Evolutionary conservation across 2,113 vertebrate genomes (phyloP).

Genomic region (Cyanistes caeruleus): DNA sequence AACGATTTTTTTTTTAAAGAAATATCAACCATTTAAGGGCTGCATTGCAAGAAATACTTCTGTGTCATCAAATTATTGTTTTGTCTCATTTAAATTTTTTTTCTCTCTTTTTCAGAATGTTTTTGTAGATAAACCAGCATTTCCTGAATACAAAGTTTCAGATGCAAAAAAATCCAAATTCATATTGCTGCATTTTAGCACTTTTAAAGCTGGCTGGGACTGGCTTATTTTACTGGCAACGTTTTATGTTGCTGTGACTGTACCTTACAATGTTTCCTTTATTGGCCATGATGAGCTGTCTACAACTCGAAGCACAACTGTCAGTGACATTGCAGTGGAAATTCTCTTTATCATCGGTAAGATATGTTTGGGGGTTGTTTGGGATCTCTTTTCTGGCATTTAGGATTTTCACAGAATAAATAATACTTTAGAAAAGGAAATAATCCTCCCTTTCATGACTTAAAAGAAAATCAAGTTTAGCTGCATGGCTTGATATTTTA

Average conservation of each 20-base stretch:
- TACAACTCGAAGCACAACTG: conserved; percentile 93
- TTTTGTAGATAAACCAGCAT: conserved; percentile 92
- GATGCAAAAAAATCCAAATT: conserved; percentile 98
- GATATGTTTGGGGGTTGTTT: conserved; percentile 3
- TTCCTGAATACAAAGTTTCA: conserved; percentile 97
- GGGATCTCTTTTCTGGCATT: background rate
- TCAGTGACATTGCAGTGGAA: conserved; percentile 97
- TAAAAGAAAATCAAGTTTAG: background rate
- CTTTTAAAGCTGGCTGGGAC: conserved; percentile 97
- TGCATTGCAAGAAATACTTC: background rate
- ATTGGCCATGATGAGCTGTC: conserved; percentile 91
- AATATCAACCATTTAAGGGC: background rate
- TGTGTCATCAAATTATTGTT: background rate
- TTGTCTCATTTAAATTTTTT: conserved; percentile 9
- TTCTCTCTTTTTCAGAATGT: conserved; percentile 86
- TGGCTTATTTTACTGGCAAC: conserved; percentile 96
- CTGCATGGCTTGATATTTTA: background rate
- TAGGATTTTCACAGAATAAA: background rate
- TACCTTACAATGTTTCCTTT: conserved; percentile 98
- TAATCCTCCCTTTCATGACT: background rate
- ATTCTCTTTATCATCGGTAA: conserved; percentile 97
- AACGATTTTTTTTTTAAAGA: background rate
- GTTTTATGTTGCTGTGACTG: conserved; percentile 97
- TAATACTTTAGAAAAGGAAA: background rate
- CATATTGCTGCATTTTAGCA: conserved; percentile 97